Percentiles rank a stretch among this genome's conserved stretches.
Evolutionary conservation across 2,888 invertebrate genomes (phyloP).

Genomic region (Volucella zonaria): DNA sequence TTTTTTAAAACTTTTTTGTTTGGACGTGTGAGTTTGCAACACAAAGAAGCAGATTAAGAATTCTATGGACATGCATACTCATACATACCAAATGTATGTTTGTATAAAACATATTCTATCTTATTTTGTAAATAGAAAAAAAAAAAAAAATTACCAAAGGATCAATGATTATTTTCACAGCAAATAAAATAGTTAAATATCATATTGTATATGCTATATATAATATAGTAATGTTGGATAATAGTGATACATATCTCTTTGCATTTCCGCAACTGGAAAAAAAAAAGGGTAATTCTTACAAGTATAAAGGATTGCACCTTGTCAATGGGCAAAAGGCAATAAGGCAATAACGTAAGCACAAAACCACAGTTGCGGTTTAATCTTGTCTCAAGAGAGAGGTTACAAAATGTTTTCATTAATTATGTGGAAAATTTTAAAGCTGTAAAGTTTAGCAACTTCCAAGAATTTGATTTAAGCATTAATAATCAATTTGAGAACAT

Average conservation of each 20-base stretch:
- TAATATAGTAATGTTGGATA: slow-evolving; percentile 7
- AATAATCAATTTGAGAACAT: not conserved
- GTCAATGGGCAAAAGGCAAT: slow-evolving; percentile 6
- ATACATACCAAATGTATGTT: not conserved
- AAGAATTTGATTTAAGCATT: not conserved
- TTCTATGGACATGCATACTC: not conserved
- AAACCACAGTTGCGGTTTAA: slow-evolving; percentile 44
- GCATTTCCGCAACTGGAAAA: not conserved
- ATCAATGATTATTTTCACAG: too few species aligned
- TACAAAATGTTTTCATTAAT: slow-evolving; percentile 18
- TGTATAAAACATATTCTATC: not conserved
- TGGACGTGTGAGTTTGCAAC: slow-evolving; percentile 22
- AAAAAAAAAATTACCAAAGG: too few species aligned
- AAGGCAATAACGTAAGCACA: not conserved
- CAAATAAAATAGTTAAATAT: too few species aligned
- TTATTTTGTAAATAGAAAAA: not conserved
- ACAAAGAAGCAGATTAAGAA: slow-evolving; percentile 11
- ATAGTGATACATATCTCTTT: slow-evolving; percentile 13
- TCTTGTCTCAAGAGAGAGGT: not conserved
- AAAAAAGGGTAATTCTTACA: not conserved
- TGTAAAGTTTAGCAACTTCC: not conserved
- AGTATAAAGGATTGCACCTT: not conserved
- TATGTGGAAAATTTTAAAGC: slow-evolving; percentile 3
- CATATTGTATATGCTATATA: too few species aligned
- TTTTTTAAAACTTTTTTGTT: slow-evolving; percentile 36